Conservation (phyloP, 2,113 vertebrate species). For the Calyptomena viridis region DNA sequence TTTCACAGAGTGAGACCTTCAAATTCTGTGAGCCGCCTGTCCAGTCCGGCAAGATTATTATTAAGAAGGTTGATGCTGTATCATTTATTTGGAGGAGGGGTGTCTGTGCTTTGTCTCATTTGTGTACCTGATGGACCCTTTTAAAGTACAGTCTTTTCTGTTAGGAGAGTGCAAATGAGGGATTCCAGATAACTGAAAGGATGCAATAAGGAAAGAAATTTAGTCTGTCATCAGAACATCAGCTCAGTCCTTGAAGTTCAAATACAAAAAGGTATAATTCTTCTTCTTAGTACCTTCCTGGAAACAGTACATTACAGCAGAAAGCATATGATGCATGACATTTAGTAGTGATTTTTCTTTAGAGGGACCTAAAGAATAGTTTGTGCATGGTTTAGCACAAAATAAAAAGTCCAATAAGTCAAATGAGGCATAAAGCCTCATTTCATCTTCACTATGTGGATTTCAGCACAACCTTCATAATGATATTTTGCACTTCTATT, state of each 20-base stretch:
- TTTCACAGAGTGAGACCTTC: background rate
- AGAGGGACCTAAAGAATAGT: slow-evolving; percentile 35
- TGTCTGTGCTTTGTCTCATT: background rate
- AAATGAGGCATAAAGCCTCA: slow-evolving; percentile 38
- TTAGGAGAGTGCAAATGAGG: background rate
- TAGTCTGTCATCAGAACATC: background rate
- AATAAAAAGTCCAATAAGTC: slow-evolving; percentile 35
- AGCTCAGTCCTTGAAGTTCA: background rate
- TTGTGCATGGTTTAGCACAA: slow-evolving; percentile 52
- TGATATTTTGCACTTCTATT: background rate
- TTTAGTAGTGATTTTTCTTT: slow-evolving; percentile 41
- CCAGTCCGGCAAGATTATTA: background rate
- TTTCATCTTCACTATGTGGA: slow-evolving; percentile 12
- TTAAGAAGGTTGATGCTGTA: background rate
- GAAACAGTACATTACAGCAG: background rate
- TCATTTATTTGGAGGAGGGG: background rate
- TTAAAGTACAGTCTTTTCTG: background rate
- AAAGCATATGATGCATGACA: background rate
- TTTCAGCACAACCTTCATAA: slow-evolving; percentile 38
- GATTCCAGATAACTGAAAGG: background rate
- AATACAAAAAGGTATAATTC: background rate
- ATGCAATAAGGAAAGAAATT: background rate
- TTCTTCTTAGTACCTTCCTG: background rate
- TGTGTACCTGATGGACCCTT: background rate
- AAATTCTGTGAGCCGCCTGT: fast-evolving